phyloP scores from a whole-genome alignment of 2,113 vertebrate genomes.

The Brienomyrus brachyistius region DNA sequence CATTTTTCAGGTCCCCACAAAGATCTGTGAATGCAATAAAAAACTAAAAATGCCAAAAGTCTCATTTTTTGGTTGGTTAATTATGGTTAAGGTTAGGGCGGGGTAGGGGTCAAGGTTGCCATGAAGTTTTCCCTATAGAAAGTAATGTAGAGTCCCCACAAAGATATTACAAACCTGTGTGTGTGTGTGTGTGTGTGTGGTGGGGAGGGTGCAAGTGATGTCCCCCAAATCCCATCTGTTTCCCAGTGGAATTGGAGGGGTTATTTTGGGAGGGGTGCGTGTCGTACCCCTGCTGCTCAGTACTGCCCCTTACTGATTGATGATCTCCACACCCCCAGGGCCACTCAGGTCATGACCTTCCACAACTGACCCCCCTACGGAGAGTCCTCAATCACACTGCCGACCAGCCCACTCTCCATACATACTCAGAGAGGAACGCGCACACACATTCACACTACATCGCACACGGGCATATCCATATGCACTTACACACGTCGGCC shows the following conservation, averaged over 20 bases:
- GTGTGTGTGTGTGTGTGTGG: slow-evolving; percentile 3
- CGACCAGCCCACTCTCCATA: slow-evolving; percentile 17
- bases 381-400: slow-evolving; percentile 29
- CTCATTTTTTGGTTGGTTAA: no score
- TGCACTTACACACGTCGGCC: not conserved
- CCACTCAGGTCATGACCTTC: slow-evolving; percentile 39
- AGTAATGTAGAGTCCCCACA: no score
- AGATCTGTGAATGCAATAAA: no score
- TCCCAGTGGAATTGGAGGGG: slow-evolving; percentile 22
- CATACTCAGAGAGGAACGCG: slow-evolving; percentile 15
- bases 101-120: no score
- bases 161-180: not conserved
- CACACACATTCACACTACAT: not conserved
- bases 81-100: no score
- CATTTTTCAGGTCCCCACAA: no score
- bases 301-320: slow-evolving; percentile 44
- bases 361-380: slow-evolving; percentile 36
- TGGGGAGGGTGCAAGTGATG: not conserved
- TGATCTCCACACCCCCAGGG: slow-evolving; percentile 42
- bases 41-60: no score
- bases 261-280: slow-evolving; percentile 27
- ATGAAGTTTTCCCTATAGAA: no score
- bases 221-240: slow-evolving; percentile 57
- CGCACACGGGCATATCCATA: not conserved
- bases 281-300: slow-evolving; percentile 39